These are phyloP conservation scores for Syrrhaptes paradoxus DNA, from an alignment of 2,113 vertebrate species.

Conservation along the genomic window DNA sequence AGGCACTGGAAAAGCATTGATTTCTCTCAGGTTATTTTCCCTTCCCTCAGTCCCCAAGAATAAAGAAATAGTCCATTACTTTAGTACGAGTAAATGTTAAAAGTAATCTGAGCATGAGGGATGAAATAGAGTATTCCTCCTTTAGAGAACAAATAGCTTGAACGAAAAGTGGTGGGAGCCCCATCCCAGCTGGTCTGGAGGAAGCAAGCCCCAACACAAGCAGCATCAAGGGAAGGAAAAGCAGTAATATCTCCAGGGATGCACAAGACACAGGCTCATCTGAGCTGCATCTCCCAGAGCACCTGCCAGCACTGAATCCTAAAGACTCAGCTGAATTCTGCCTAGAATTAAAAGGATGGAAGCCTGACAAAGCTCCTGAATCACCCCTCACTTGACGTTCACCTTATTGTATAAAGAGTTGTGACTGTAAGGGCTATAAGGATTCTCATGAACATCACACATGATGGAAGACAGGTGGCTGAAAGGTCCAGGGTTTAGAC, in stretches of 20 bases:
- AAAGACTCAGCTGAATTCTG: background rate
- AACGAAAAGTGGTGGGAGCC: background rate
- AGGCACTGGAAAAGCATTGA: background rate
- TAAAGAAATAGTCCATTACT: background rate
- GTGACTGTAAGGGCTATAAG: constrained; percentile 45
- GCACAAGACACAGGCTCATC: rapidly evolving
- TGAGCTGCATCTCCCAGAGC: background rate
- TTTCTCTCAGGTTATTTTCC: background rate
- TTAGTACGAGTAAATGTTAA: background rate
- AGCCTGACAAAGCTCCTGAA: background rate
- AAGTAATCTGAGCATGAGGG: background rate
- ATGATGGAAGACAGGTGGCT: constrained; percentile 56
- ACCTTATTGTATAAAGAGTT: constrained; percentile 57
- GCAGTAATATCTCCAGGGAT: background rate
- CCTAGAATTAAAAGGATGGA: background rate
- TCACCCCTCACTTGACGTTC: background rate
- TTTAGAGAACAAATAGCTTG: background rate
- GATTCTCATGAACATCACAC: constrained; percentile 14
- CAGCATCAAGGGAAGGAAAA: background rate
- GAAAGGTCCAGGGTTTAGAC: constrained; percentile 64
- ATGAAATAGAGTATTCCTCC: background rate
- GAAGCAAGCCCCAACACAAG: background rate
- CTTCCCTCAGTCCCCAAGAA: background rate
- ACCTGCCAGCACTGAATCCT: background rate
- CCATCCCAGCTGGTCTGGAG: background rate